Evolutionary conservation across 2,113 vertebrate genomes (phyloP).

Genomic region (Ploceus nigricollis): DNA sequence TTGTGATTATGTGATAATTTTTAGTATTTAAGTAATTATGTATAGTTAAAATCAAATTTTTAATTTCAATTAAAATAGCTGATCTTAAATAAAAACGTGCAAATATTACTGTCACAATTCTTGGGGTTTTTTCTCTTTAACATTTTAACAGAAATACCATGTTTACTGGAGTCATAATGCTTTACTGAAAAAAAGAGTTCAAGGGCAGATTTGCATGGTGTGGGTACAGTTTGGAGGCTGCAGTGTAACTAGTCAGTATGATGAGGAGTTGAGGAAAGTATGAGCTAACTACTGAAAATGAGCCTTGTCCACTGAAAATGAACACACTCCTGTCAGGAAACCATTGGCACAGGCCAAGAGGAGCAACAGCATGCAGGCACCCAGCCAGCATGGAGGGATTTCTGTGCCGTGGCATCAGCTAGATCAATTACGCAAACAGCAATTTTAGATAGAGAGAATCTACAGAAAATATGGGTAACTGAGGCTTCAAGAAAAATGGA

Average conservation of each 20-base stretch:
- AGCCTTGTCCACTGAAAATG: conserved; percentile 20
- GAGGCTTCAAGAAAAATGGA: background rate
- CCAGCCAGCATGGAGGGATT: background rate
- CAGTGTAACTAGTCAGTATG: background rate
- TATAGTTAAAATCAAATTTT: background rate
- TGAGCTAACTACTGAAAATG: conserved; percentile 27
- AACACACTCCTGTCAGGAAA: background rate
- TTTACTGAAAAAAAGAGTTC: background rate
- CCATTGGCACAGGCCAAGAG: background rate
- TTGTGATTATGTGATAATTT: background rate
- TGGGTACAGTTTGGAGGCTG: background rate
- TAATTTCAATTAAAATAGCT: background rate
- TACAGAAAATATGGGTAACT: background rate
- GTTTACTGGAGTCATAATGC: background rate
- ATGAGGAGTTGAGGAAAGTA: conserved; percentile 8
- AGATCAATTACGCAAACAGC: background rate
- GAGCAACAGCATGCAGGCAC: background rate
- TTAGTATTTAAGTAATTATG: background rate
- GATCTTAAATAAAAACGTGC: background rate
- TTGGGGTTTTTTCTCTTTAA: background rate
- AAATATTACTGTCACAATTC: background rate
- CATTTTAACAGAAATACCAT: background rate
- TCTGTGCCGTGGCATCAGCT: background rate
- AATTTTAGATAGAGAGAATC: background rate
- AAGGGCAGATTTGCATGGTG: background rate